Percentiles rank a stretch among this genome's conserved stretches.
Conservation (phyloP, 2,113 vertebrate species). For the Heterocephalus glaber region DNA sequence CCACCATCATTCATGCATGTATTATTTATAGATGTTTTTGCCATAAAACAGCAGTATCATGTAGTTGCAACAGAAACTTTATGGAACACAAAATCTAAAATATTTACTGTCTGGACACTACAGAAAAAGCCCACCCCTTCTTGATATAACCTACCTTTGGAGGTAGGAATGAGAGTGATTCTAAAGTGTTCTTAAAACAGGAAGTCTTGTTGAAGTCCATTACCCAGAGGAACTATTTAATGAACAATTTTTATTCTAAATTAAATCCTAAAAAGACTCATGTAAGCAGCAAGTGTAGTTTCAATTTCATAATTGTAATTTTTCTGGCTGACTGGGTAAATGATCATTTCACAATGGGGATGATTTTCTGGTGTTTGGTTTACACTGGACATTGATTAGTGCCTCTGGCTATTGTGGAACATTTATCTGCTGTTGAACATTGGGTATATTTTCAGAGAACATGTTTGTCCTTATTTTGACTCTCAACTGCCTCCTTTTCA, state of each 20-base stretch:
- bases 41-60: neutral
- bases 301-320: constrained; percentile 53
- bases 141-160: neutral
- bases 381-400: neutral
- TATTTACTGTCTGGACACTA: neutral
- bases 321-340: constrained; percentile 57
- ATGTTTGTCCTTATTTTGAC: neutral
- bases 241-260: constrained; percentile 53
- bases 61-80: neutral
- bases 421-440: neutral
- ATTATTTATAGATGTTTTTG: neutral
- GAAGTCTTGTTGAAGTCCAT: neutral
- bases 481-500: constrained; percentile 4
- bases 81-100: neutral
- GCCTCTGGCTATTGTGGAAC: neutral
- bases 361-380: constrained; percentile 48
- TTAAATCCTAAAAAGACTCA: constrained; percentile 59
- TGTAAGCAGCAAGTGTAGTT: constrained; percentile 60
- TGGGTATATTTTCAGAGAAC: neutral
- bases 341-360: neutral
- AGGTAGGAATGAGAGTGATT: neutral
- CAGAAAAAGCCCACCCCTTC: neutral
- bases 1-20: neutral
- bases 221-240: constrained; percentile 45
- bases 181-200: constrained; percentile 36